phyloP scores from a whole-genome alignment of 2,113 vertebrate genomes.

The Plecturocebus donacophilus region DNA sequence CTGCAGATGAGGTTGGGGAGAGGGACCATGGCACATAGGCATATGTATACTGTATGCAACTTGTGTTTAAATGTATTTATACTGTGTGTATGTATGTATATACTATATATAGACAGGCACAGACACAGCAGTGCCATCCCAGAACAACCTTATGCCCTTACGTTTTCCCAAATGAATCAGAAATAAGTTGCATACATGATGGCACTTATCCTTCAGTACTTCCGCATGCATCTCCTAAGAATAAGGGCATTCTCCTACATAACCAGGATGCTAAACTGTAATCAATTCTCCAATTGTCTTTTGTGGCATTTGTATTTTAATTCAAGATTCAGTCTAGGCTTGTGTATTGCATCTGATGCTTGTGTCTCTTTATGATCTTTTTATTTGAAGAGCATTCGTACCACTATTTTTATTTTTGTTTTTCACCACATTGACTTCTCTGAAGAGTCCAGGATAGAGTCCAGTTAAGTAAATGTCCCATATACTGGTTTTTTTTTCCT shows the following conservation, averaged over 20 bases:
- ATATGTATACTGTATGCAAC: not conserved
- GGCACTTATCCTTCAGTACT: not conserved
- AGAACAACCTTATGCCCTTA: not conserved
- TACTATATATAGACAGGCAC: not conserved
- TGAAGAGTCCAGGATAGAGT: not conserved
- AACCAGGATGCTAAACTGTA: not conserved
- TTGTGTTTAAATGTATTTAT: not conserved
- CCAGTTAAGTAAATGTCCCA: not conserved
- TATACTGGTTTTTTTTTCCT: not conserved
- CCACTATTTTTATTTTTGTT: not conserved
- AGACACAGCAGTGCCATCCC: not conserved
- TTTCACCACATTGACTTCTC: not conserved
- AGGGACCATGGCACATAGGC: not conserved
- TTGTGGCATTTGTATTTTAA: not conserved
- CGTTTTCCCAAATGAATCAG: not conserved
- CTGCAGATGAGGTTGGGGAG: too few relatives aligned
- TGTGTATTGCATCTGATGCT: not conserved
- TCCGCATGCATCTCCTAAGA: not conserved
- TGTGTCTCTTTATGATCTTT: not conserved
- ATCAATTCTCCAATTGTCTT: not conserved
- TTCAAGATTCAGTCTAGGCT: not conserved
- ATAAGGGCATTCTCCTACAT: not conserved
- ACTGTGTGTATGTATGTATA: not conserved
- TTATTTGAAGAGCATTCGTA: not conserved
- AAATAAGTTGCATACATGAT: not conserved